phyloP scores from a whole-genome alignment of 2,888 invertebrate genomes.

The Diloba caeruleocephala region DNA sequence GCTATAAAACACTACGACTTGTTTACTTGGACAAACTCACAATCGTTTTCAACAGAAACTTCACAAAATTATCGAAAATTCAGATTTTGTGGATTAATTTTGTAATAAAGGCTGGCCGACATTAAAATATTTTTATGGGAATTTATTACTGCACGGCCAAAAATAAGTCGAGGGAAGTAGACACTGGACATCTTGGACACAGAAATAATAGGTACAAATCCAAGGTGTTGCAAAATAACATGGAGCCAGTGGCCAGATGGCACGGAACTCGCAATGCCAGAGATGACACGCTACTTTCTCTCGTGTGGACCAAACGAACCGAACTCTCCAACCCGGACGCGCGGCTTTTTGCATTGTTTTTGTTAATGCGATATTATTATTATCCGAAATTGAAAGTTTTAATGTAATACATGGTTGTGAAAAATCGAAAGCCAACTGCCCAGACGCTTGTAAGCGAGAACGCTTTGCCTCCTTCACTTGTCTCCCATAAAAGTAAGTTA shows the following conservation, averaged over 20 bases:
- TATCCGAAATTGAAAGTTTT: slow-evolving; percentile 82
- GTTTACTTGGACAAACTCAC: slow-evolving; percentile 10
- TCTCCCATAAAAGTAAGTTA: slow-evolving; percentile 62
- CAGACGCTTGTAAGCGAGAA: slow-evolving; percentile 66
- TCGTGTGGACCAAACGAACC: slow-evolving; percentile 65
- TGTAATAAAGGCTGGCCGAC: slow-evolving; percentile 56
- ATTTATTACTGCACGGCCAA: slow-evolving; percentile 54
- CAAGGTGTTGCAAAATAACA: slow-evolving; percentile 73
- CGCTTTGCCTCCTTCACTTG: too few species aligned
- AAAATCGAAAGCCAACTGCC: slow-evolving; percentile 78
- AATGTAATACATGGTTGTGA: slow-evolving; percentile 72
- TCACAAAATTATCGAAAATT: slow-evolving; percentile 10
- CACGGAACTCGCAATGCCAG: slow-evolving; percentile 52
- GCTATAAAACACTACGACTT: slow-evolving; percentile 8
- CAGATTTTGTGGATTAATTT: slow-evolving; percentile 32
- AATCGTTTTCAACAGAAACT: slow-evolving; percentile 3
- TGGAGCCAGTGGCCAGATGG: slow-evolving; percentile 55
- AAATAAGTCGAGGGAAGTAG: slow-evolving; percentile 57
- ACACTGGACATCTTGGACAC: slow-evolving; percentile 52
- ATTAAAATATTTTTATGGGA: slow-evolving; percentile 60
- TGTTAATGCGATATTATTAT: slow-evolving; percentile 80
- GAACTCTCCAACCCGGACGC: slow-evolving; percentile 78
- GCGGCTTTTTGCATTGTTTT: slow-evolving; percentile 80
- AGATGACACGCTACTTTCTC: slow-evolving; percentile 83
- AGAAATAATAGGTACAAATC: slow-evolving; percentile 65